phyloP scores from a whole-genome alignment of 2,113 vertebrate species.

The Vulpes ferrilata region DNA sequence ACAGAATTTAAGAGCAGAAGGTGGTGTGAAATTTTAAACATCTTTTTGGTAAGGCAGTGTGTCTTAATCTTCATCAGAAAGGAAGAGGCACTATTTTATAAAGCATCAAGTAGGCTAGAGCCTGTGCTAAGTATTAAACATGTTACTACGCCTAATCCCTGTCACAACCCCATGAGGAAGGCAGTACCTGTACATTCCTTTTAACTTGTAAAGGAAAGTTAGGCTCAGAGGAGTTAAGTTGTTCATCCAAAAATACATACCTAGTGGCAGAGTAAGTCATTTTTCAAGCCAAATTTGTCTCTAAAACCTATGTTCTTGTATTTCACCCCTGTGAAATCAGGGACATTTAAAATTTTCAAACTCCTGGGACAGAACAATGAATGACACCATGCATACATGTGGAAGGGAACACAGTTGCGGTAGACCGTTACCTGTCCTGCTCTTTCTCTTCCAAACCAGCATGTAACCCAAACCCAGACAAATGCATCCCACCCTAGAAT shows the following conservation, averaged over 20 bases:
- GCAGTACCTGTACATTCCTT: neutral
- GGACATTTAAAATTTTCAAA: neutral
- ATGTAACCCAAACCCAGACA: neutral
- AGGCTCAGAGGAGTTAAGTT: neutral
- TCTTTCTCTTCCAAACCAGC: neutral
- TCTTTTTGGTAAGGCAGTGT: neutral
- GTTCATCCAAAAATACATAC: neutral
- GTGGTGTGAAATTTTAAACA: neutral
- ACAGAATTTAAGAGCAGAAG: neutral
- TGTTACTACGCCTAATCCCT: neutral
- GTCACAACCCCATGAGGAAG: neutral
- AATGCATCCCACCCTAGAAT: neutral
- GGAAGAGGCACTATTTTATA: neutral
- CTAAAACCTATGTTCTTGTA: neutral
- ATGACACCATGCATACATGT: neutral
- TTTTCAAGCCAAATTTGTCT: neutral
- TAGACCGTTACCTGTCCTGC: neutral
- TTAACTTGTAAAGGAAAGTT: neutral
- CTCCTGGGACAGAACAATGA: neutral
- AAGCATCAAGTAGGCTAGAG: neutral
- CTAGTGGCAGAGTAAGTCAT: neutral
- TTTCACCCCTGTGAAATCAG: neutral
- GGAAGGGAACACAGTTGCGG: neutral
- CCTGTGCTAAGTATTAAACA: neutral
- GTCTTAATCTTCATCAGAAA: slow-evolving; percentile 28